phyloP scores from a whole-genome alignment of 2,888 invertebrate species.

The Orchestes rusci region DNA sequence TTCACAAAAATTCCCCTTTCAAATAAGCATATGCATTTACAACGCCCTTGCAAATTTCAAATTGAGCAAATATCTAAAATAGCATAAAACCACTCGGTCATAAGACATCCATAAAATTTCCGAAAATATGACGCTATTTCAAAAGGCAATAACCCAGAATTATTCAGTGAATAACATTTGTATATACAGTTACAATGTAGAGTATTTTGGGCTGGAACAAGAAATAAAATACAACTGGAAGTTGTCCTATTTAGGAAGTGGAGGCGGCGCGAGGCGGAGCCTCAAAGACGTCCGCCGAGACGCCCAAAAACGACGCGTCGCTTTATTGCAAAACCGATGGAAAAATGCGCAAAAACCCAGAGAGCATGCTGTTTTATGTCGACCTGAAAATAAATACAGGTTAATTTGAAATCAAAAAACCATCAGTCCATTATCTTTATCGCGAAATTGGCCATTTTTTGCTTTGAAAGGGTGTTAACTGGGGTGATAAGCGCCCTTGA shows the following conservation, averaged over 20 bases:
- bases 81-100: no score
- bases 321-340: slow-evolving; percentile 14
- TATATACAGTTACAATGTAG: no score
- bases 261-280: slow-evolving; percentile 42
- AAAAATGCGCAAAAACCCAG: slow-evolving; percentile 21
- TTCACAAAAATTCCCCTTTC: no score
- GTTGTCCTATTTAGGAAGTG: slow-evolving; percentile 27
- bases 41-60: no score
- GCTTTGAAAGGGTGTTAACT: slow-evolving; percentile 19
- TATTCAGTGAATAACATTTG: slow-evolving; percentile 21
- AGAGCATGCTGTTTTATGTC: no score
- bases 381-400: no score
- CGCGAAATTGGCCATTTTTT: slow-evolving; percentile 22
- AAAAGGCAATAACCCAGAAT: no score
- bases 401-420: no score
- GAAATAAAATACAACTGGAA: slow-evolving; percentile 34
- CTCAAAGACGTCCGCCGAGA: slow-evolving; percentile 23
- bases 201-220: slow-evolving; percentile 29
- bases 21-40: no score
- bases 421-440: slow-evolving; percentile 23
- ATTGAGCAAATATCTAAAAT: no score
- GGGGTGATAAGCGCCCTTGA: slow-evolving; percentile 31
- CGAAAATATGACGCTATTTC: no score
- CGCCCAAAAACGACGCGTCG: slow-evolving; percentile 19
- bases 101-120: no score